Evolutionary conservation across 2,113 vertebrate species (phyloP).

Genomic region (Ariopsis seemanni): DNA sequence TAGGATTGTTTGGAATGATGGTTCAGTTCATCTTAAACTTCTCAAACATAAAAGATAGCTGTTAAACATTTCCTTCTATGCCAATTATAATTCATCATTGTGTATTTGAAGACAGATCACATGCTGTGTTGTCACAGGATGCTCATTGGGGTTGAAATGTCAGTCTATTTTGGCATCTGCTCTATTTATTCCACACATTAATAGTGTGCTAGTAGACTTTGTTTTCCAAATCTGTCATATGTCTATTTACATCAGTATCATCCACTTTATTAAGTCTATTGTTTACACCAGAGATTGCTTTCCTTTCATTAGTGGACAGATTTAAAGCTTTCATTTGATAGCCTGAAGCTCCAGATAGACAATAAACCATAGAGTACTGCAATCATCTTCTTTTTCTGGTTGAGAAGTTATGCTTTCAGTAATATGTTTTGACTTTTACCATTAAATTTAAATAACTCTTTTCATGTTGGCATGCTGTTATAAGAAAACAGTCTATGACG

Average conservation of each 20-base stretch:
- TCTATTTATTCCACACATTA: slow-evolving; percentile 4
- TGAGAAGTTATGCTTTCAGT: slow-evolving; percentile 4
- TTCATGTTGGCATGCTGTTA: neutral
- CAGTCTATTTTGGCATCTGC: slow-evolving; percentile 30
- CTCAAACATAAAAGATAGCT: slow-evolving; percentile 10
- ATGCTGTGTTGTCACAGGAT: slow-evolving; percentile 47
- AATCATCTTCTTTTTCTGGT: neutral
- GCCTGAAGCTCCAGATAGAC: slow-evolving; percentile 29
- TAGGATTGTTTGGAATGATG: too few relatives aligned
- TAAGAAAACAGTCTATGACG: neutral
- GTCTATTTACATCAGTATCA: slow-evolving; percentile 33
- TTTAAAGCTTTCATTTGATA: neutral
- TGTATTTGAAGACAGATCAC: slow-evolving; percentile 43
- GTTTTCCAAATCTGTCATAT: slow-evolving; percentile 33
- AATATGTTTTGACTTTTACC: neutral
- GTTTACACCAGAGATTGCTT: neutral
- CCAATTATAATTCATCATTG: slow-evolving; percentile 26
- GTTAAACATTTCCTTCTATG: neutral
- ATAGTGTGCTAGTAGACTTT: slow-evolving; percentile 23
- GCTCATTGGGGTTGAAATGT: slow-evolving; percentile 27
- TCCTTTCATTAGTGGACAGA: slow-evolving; percentile 22
- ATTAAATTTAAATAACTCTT: slow-evolving; percentile 8
- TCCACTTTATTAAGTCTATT: slow-evolving; percentile 13
- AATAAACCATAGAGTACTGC: slow-evolving; percentile 21
- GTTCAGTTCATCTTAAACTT: neutral